phyloP scores from a whole-genome alignment of 2,888 invertebrate genomes.

The Euplagia quadripunctaria region DNA sequence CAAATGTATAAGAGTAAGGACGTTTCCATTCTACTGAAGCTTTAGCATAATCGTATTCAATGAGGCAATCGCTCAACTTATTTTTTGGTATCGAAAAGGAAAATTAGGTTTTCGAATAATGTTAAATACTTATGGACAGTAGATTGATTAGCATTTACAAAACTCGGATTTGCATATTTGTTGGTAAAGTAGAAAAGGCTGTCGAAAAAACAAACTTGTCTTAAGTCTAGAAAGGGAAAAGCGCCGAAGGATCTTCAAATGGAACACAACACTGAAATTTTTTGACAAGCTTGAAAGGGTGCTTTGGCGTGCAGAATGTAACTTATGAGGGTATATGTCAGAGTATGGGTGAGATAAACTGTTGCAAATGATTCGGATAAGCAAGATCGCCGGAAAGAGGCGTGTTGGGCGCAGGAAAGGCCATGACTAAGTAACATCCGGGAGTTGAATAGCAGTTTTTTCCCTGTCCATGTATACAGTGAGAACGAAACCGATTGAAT shows the following conservation, averaged over 20 bases:
- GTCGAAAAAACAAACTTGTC: neutral
- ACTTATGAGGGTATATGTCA: slow-evolving; percentile 14
- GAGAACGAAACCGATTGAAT: neutral
- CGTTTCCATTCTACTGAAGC: slow-evolving; percentile 24
- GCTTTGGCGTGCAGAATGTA: slow-evolving; percentile 10
- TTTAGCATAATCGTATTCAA: slow-evolving; percentile 26
- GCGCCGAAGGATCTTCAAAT: neutral
- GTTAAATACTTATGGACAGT: too few species aligned
- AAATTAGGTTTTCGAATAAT: slow-evolving; percentile 20
- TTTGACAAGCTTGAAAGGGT: slow-evolving; percentile 6
- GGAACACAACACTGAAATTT: neutral
- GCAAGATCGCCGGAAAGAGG: slow-evolving; percentile 26
- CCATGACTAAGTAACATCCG: slow-evolving; percentile 25
- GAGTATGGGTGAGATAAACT: slow-evolving; percentile 24
- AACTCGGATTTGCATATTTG: slow-evolving; percentile 21
- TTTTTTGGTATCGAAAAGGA: slow-evolving; percentile 25
- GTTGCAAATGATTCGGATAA: slow-evolving; percentile 27
- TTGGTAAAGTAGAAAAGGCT: slow-evolving; percentile 5
- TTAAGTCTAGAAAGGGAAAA: neutral
- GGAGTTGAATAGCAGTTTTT: slow-evolving; percentile 25
- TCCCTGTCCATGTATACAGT: neutral
- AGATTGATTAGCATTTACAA: slow-evolving; percentile 5
- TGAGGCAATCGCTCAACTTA: slow-evolving; percentile 26
- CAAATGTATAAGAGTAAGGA: slow-evolving; percentile 21
- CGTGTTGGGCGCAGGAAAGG: slow-evolving; percentile 25